phyloP scores from a whole-genome alignment of 2,888 invertebrate species.

The Agrochola circellaris region DNA sequence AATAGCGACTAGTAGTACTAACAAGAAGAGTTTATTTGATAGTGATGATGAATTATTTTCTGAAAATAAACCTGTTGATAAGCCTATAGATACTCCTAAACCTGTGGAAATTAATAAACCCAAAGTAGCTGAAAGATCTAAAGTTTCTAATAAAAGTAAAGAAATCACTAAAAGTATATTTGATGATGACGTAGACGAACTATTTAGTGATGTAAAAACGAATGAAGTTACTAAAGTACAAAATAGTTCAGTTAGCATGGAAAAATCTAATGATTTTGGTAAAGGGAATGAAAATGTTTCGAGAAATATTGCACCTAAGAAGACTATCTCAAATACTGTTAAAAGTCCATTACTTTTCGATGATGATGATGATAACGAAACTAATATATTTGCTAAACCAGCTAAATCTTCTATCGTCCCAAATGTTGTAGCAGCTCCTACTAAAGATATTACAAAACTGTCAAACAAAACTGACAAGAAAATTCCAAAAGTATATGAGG shows the following conservation, averaged over 20 bases:
- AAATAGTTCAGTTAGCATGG: slow-evolving; percentile 32
- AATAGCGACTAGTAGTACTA: slow-evolving; percentile 50
- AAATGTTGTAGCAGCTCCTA: slow-evolving; percentile 14
- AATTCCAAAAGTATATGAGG: background rate
- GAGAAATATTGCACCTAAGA: slow-evolving; percentile 26
- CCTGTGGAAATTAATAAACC: slow-evolving; percentile 20
- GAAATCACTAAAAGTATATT: slow-evolving; percentile 71
- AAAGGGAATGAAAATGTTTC: slow-evolving; percentile 12
- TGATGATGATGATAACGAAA: slow-evolving; percentile 76
- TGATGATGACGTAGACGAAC: slow-evolving; percentile 78
- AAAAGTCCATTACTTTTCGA: slow-evolving; percentile 75
- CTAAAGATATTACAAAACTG: slow-evolving; percentile 5
- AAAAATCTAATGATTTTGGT: slow-evolving; percentile 32
- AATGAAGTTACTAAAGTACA: slow-evolving; percentile 42
- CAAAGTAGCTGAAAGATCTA: slow-evolving; percentile 33
- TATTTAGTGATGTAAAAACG: slow-evolving; percentile 70
- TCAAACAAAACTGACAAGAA: slow-evolving; percentile 9
- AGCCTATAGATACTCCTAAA: slow-evolving; percentile 17
- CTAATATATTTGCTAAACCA: slow-evolving; percentile 63
- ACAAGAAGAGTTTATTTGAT: slow-evolving; percentile 72
- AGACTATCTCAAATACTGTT: slow-evolving; percentile 50
- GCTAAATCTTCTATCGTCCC: slow-evolving; percentile 19
- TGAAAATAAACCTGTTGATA: slow-evolving; percentile 48
- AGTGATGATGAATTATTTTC: slow-evolving; percentile 77
- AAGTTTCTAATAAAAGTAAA: slow-evolving; percentile 50